Evolutionary conservation across 2,113 vertebrate species (phyloP).

Genomic region (Zosterops japonicus): DNA sequence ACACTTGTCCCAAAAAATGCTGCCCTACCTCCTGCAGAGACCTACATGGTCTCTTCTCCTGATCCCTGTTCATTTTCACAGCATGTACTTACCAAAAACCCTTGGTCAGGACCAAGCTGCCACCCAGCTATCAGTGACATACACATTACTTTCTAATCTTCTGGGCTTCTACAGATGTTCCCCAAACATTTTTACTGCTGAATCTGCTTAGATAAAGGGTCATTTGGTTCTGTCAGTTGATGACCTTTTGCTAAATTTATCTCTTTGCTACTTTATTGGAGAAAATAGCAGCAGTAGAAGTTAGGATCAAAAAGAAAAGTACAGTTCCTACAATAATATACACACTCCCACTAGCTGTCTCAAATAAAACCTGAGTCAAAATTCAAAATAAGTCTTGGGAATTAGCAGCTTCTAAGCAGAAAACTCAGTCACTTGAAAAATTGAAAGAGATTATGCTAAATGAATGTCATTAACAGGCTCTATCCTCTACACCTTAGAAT

Average conservation of each 20-base stretch:
- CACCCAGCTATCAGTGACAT: accelerated
- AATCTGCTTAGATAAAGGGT: neutral
- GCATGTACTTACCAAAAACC: neutral
- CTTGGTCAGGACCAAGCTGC: too few species aligned
- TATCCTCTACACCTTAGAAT: neutral
- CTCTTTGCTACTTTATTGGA: neutral
- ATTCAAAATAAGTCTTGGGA: neutral
- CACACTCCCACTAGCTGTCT: neutral
- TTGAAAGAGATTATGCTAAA: neutral
- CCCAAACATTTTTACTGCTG: neutral
- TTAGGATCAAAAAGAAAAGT: neutral
- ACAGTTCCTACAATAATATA: neutral
- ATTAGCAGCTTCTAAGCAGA: neutral
- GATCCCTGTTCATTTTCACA: neutral
- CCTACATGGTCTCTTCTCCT: neutral
- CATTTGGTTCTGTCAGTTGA: neutral
- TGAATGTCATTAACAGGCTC: neutral
- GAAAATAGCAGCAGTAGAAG: neutral
- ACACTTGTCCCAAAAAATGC: neutral
- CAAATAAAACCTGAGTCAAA: neutral
- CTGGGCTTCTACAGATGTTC: neutral
- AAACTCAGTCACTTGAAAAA: neutral
- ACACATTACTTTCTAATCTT: neutral
- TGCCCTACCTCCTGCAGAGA: neutral
- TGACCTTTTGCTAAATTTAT: neutral